Conservation (phyloP, 2,888 invertebrate genomes). For the Ennomos quercinarius region DNA sequence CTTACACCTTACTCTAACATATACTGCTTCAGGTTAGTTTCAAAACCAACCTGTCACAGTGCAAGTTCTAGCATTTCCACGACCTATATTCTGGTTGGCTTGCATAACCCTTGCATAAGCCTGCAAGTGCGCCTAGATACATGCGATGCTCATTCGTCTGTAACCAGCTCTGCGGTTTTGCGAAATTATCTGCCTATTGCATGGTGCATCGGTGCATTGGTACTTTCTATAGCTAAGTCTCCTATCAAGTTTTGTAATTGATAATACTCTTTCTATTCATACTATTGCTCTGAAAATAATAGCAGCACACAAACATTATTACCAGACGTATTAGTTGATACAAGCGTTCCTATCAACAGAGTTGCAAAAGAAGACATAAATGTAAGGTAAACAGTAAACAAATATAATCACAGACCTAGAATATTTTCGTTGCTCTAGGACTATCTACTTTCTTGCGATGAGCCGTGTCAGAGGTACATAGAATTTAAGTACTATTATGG, state of each 20-base stretch:
- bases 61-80: constrained; percentile 34
- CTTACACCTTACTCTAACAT: too few species aligned
- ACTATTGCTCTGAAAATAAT: too few species aligned
- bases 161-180: constrained; percentile 52
- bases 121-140: constrained; percentile 49
- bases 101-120: constrained; percentile 65
- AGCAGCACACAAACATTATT: too few species aligned
- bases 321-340: too few species aligned
- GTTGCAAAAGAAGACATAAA: too few species aligned
- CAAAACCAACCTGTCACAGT: constrained; percentile 27
- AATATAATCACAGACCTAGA: too few species aligned
- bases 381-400: too few species aligned
- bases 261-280: not conserved
- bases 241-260: constrained; percentile 1
- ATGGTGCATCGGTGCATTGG: constrained; percentile 22
- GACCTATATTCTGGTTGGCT: constrained; percentile 45
- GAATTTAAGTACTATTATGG: too few species aligned
- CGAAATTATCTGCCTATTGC: constrained; percentile 49
- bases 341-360: too few species aligned
- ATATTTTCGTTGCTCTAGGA: too few species aligned
- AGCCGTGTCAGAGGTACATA: too few species aligned
- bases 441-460: too few species aligned
- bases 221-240: constrained; percentile 19
- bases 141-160: constrained; percentile 71
- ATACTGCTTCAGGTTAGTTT: not conserved